These are phyloP conservation scores for Alcis repandata DNA, from an alignment of 2,888 invertebrate species.

Conservation along the genomic window DNA sequence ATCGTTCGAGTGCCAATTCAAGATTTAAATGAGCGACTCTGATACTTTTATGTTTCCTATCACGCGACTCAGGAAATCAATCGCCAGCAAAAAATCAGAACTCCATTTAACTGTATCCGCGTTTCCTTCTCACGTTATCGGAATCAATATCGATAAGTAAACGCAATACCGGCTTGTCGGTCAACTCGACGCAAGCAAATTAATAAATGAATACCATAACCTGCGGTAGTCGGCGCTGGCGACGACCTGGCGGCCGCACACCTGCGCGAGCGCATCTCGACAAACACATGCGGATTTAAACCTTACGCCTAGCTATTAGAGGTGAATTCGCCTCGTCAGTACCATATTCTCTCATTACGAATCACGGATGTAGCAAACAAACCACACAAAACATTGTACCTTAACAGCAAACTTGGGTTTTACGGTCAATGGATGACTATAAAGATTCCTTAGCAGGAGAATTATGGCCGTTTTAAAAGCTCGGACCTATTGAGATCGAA, in stretches of 20 bases:
- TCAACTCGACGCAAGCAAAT: constrained; percentile 81
- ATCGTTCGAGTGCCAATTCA: too few species aligned
- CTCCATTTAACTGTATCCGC: constrained; percentile 7
- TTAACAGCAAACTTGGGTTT: constrained; percentile 80
- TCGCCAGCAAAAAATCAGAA: constrained; percentile 15
- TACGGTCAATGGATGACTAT: constrained; percentile 70
- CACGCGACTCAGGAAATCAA: not conserved
- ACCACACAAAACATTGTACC: constrained; percentile 83
- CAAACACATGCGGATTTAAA: constrained; percentile 49
- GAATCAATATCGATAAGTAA: constrained; percentile 51
- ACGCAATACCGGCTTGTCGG: constrained; percentile 66
- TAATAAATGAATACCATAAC: constrained; percentile 84
- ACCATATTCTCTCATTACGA: constrained; percentile 76
- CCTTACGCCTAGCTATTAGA: constrained; percentile 40
- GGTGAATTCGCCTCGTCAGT: constrained; percentile 38
- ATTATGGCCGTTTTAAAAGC: constrained; percentile 63
- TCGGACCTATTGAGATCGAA: constrained; percentile 52
- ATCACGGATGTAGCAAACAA: constrained; percentile 85
- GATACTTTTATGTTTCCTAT: not conserved
- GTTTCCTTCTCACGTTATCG: constrained; percentile 24
- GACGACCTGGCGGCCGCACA: constrained; percentile 84
- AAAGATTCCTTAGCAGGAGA: constrained; percentile 70
- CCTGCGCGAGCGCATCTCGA: constrained; percentile 81
- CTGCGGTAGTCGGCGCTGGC: constrained; percentile 77
- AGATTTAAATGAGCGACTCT: too few species aligned